Evolutionary conservation across 2,888 invertebrate species (phyloP), one percentile per base, ranked within the genome.

Genomic region (Dicyrtomina minuta): DNA sequence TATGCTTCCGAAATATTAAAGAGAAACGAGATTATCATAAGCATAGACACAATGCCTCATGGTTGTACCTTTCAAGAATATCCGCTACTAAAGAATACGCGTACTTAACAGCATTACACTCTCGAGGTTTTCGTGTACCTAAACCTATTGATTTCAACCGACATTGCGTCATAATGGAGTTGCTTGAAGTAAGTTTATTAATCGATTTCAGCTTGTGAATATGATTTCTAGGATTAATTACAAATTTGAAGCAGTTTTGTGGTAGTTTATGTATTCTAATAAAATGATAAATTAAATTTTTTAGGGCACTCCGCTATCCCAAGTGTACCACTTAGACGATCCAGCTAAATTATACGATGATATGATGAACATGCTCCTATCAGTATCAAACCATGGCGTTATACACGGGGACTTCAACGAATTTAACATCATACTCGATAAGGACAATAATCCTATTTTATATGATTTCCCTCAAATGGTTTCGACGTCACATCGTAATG

Each of bases 381-480:
- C 88, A 49, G 86, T 99, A 65, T 99, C 91, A 26, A 91, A 93
- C 84, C 90, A 92, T 79, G 99, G 99, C 0, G 93, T 99, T 2
- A 98, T 99, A 78, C 99, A 99, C 82, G 93, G 97, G 0, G 99
- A 99, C 85, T 99, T 97, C 82, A 99, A 99, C 81, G 99, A 99
- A 84, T 99, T 99, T 83, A 99, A 99, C 82, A 88, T 99, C 73
- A 93, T 99, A 90, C 85, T 93, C 1, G 87, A 88, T 44, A 87
- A 89, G 65, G 89, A 90, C 0, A 88, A 89, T 20, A 90, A 90
- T 74, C 90, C 95, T 0, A 84, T 94, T 59, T 84, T 99, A 76
- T 97, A 98, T 73, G 99, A 99, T 84, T 99, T 99, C 82, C 99
- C 99, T 0, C 99, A 99, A 85, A 99, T 99, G 97, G 89, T 99